These are phyloP conservation scores for Hoplodrina ambigua DNA, from an alignment of 2,888 invertebrate species.

Conservation along the genomic window DNA sequence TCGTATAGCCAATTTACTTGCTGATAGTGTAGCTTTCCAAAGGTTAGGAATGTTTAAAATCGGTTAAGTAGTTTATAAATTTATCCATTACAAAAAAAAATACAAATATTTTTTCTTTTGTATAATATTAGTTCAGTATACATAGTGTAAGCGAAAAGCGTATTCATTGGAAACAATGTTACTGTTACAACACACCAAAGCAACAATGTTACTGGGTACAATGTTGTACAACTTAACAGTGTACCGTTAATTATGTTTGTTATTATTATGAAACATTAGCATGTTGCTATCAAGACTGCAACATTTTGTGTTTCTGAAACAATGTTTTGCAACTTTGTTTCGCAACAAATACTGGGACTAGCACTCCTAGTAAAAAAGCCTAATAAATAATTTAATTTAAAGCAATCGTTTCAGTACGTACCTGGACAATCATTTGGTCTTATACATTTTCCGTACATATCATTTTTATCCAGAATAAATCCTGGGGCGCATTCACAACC, in stretches of 20 bases:
- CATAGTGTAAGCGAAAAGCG: no score
- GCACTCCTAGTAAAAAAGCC: background rate
- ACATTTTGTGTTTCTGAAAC: background rate
- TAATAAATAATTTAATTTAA: background rate
- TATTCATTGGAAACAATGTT: background rate
- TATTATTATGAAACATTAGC: background rate
- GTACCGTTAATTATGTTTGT: no score
- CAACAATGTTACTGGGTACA: background rate
- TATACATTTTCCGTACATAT: slow-evolving; percentile 34
- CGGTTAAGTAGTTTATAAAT: no score
- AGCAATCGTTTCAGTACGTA: slow-evolving; percentile 13
- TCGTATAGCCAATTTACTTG: no score
- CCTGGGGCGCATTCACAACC: slow-evolving; percentile 51
- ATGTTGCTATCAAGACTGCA: background rate
- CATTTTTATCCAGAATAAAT: slow-evolving; percentile 22
- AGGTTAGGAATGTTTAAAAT: no score
- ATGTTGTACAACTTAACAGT: no score
- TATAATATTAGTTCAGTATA: no score
- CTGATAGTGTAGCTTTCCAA: no score
- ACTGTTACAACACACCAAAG: background rate
- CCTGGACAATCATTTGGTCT: slow-evolving; percentile 43
- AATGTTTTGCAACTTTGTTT: background rate
- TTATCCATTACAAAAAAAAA: no score
- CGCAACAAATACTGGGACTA: background rate
- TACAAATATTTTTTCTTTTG: no score